Conservation (phyloP, 2,888 invertebrate species). For the Charanyca ferruginea region DNA sequence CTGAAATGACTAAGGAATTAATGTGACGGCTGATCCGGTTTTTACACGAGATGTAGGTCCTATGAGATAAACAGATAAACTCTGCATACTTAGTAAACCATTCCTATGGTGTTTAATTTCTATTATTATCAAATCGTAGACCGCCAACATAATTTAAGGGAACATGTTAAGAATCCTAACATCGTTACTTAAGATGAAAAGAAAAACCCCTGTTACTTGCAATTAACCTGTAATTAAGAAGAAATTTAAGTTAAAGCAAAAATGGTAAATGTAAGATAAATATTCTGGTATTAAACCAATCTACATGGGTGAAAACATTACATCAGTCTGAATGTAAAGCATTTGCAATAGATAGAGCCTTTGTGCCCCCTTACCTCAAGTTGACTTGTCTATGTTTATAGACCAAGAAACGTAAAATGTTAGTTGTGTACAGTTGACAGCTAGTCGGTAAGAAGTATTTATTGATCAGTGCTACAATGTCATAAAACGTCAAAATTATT, state of each 20-base stretch:
- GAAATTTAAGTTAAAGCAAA: neutral
- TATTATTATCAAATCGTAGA: neutral
- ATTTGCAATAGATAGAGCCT: constrained; percentile 34
- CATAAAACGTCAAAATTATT: constrained; percentile 51
- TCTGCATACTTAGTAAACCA: constrained; percentile 40
- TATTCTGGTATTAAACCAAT: constrained; percentile 11
- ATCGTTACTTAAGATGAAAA: too few relatives aligned
- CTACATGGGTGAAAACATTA: constrained; percentile 30
- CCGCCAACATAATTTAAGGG: neutral
- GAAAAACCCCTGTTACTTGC: too few relatives aligned
- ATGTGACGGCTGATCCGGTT: constrained; percentile 61
- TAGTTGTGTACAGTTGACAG: constrained; percentile 14
- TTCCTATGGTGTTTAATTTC: constrained; percentile 17
- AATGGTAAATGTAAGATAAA: neutral
- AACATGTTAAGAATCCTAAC: neutral
- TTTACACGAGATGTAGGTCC: constrained; percentile 46
- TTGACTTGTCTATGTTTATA: constrained; percentile 47
- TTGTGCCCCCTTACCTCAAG: constrained; percentile 42
- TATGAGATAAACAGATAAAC: constrained; percentile 52
- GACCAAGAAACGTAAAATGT: constrained; percentile 42
- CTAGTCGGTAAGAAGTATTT: constrained; percentile 43
- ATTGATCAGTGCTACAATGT: constrained; percentile 34
- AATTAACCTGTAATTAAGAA: too few relatives aligned
- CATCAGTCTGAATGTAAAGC: constrained; percentile 39
- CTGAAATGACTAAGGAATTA: constrained; percentile 36